A percentile compares a stretch with the other conserved stretches of the same genome.
Conservation (phyloP, 2,113 vertebrate species). For the Baryphthengus martii region DNA sequence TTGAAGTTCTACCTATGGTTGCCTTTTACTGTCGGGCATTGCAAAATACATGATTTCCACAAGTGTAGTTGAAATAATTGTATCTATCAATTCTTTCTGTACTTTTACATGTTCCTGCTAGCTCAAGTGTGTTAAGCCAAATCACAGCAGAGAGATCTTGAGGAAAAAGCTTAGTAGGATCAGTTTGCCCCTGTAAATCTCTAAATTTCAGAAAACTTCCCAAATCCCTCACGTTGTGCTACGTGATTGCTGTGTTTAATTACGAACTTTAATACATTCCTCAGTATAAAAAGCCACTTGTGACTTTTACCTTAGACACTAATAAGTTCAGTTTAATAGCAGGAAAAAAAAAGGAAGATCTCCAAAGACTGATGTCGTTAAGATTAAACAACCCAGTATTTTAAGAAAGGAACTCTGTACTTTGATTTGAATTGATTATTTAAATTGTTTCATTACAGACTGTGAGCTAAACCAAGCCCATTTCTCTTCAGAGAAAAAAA, state of each 20-base stretch:
- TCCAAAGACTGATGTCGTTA: neutral
- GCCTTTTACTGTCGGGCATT: neutral
- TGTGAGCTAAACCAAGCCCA: neutral
- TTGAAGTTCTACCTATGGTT: neutral
- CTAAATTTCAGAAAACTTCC: neutral
- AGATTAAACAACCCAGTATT: neutral
- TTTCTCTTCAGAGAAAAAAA: neutral
- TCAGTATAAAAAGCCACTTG: neutral
- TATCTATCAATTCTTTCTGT: neutral
- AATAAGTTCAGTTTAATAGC: neutral
- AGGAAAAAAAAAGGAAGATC: neutral
- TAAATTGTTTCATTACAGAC: neutral
- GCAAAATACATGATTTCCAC: neutral
- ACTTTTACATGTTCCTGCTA: neutral
- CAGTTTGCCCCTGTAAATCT: neutral
- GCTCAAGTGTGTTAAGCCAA: neutral
- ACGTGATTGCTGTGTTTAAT: conserved; percentile 2
- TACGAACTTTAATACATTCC: conserved; percentile 4
- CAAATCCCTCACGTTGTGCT: neutral
- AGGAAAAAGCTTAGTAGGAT: neutral
- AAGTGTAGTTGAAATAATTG: neutral
- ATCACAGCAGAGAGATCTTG: neutral
- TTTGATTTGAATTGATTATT: conserved; percentile 17
- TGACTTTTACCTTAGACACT: neutral
- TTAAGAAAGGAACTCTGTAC: neutral